Percentiles rank a stretch among this genome's conserved stretches.
Evolutionary conservation across 2,113 vertebrate species (phyloP).

Genomic region (Leucosticte australis): DNA sequence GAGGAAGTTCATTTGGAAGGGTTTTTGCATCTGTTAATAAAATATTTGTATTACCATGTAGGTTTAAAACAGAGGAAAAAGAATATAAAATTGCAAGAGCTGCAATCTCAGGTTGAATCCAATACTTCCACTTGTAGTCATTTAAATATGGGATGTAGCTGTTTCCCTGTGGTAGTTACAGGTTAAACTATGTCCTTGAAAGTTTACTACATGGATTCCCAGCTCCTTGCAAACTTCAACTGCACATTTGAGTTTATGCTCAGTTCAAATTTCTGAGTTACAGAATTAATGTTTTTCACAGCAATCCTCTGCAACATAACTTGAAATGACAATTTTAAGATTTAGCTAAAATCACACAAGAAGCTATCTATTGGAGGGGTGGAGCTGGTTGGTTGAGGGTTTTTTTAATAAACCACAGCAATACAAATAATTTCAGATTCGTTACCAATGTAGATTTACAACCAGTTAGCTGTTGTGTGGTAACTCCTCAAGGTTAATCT

Average conservation of each 20-base stretch:
- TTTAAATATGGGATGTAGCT: neutral
- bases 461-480: neutral
- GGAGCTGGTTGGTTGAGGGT: rapidly evolving
- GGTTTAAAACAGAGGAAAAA: neutral
- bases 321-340: neutral
- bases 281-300: neutral
- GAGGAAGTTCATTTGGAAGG: neutral
- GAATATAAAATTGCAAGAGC: neutral
- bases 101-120: neutral
- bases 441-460: neutral
- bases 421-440: neutral
- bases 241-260: neutral
- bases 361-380: neutral
- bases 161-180: neutral
- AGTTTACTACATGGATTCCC: neutral
- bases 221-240: neutral
- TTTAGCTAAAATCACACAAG: neutral
- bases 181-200: neutral
- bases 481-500: neutral
- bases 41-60: neutral
- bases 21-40: neutral
- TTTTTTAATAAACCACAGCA: neutral
- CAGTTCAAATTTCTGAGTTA: neutral
- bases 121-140: neutral
- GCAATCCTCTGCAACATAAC: neutral